A percentile compares a stretch with the other conserved stretches of the same genome.
Evolutionary conservation across 2,888 invertebrate genomes (phyloP).

Genomic region (Dinocampus coccinellae): DNA sequence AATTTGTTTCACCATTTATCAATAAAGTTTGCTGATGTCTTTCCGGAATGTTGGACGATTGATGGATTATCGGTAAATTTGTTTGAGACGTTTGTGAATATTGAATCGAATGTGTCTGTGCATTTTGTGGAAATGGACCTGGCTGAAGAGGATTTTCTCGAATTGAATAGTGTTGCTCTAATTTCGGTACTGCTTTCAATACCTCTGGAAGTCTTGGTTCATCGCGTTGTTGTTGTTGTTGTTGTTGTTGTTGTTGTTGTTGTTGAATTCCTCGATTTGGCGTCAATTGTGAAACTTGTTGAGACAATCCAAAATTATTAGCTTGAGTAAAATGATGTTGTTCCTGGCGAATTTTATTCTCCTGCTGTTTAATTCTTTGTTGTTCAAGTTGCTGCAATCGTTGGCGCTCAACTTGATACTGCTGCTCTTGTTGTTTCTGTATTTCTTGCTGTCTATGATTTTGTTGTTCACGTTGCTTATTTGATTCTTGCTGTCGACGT

Average conservation of each 20-base stretch:
- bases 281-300: constrained; percentile 64
- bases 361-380: constrained; percentile 55
- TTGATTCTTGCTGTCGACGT: constrained; percentile 54
- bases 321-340: constrained; percentile 66
- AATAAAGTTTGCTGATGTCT: constrained; percentile 32
- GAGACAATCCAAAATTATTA: constrained; percentile 52
- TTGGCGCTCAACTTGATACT: constrained; percentile 50
- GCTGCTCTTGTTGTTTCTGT: constrained; percentile 50
- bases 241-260: constrained; percentile 51
- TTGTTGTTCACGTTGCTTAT: constrained; percentile 56
- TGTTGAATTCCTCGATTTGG: constrained; percentile 59
- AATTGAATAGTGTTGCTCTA: constrained; percentile 78
- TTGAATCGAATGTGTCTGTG: constrained; percentile 47
- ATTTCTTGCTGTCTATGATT: constrained; percentile 54
- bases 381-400: constrained; percentile 45
- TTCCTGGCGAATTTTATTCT: constrained; percentile 59
- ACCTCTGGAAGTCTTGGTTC: constrained; percentile 77
- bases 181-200: constrained; percentile 82
- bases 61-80: constrained; percentile 71
- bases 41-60: constrained; percentile 33
- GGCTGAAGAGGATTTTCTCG: constrained; percentile 66
- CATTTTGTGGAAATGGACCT: constrained; percentile 64
- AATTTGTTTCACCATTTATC: constrained; percentile 31
- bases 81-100: constrained; percentile 47
- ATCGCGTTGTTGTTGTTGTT: constrained; percentile 50